Percentiles rank a stretch among this genome's conserved stretches.
Evolutionary conservation across 2,888 invertebrate species (phyloP).

Genomic region (Agelastica alni): DNA sequence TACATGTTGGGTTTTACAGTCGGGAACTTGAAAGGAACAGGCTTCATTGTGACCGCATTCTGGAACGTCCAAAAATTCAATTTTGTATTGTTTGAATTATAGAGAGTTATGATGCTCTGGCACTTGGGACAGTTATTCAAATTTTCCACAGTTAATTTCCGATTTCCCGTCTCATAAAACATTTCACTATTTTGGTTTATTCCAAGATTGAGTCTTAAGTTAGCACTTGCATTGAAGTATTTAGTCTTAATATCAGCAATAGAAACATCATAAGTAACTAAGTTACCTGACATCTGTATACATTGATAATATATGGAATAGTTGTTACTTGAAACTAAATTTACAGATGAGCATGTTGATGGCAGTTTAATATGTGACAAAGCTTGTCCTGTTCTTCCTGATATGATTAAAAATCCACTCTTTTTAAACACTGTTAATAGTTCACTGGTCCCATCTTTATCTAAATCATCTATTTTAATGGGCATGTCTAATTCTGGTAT

Average conservation of each 20-base stretch:
- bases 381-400: slow-evolving; percentile 71
- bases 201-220: slow-evolving; percentile 35
- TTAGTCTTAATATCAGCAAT: slow-evolving; percentile 26
- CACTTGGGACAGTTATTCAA: slow-evolving; percentile 73
- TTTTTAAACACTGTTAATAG: slow-evolving; percentile 63
- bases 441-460: slow-evolving; percentile 73
- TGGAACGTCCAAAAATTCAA: slow-evolving; percentile 63
- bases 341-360: slow-evolving; percentile 31
- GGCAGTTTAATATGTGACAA: slow-evolving; percentile 61
- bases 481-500: slow-evolving; percentile 70
- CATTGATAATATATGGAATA: slow-evolving; percentile 28
- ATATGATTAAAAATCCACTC: slow-evolving; percentile 66
- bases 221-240: slow-evolving; percentile 16
- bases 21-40: slow-evolving; percentile 69
- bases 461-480: slow-evolving; percentile 71
- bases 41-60: slow-evolving; percentile 73
- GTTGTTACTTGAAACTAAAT: slow-evolving; percentile 20
- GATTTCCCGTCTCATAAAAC: slow-evolving; percentile 61
- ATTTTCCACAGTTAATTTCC: slow-evolving; percentile 72
- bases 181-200: slow-evolving; percentile 58
- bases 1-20: slow-evolving; percentile 50
- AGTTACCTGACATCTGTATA: slow-evolving; percentile 12
- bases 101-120: slow-evolving; percentile 65
- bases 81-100: slow-evolving; percentile 59
- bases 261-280: slow-evolving; percentile 33